Percentiles rank a stretch among this genome's conserved stretches.
These are phyloP conservation scores for Turnix velox DNA, from an alignment of 2,113 vertebrate species.

Conservation along the genomic window DNA sequence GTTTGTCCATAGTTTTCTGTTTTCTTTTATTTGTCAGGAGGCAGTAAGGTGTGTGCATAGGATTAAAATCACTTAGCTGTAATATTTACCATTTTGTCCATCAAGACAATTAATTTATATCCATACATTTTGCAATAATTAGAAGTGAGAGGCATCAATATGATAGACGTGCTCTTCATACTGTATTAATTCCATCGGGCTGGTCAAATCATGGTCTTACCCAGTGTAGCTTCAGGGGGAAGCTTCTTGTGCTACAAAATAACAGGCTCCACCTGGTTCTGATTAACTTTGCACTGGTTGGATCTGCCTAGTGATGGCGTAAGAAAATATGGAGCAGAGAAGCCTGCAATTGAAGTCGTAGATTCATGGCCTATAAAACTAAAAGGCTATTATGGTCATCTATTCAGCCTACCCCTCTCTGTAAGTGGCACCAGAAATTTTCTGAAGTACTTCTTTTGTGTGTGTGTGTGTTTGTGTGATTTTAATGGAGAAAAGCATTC, in stretches of 20 bases:
- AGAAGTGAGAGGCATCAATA: not conserved
- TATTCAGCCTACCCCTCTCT: not conserved
- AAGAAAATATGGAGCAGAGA: conserved; percentile 41
- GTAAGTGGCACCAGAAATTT: not conserved
- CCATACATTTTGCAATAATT: not conserved
- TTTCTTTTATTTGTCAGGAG: not conserved
- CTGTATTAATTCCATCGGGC: not conserved
- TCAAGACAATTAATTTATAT: not conserved
- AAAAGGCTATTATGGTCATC: conserved; percentile 42
- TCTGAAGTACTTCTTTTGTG: not conserved
- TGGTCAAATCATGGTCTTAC: not conserved
- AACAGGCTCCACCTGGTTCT: conserved; percentile 25
- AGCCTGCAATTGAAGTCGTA: conserved; percentile 31
- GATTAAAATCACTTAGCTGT: not conserved
- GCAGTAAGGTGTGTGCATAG: not conserved
- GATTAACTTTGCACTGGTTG: conserved; percentile 41
- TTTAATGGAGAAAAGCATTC: not conserved
- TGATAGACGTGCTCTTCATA: rapidly evolving
- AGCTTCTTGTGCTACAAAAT: conserved; percentile 34
- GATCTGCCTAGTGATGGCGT: conserved; percentile 37
- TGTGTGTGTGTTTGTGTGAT: not conserved
- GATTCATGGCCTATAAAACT: conserved; percentile 51
- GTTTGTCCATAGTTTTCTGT: not conserved
- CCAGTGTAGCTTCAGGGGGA: conserved; percentile 34
- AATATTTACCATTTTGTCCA: not conserved